Evolutionary conservation across 2,797 vertebrate species (phyloP), one percentile per base, ranked within the genome.

Genomic region (Molothrus aeneus): DNA sequence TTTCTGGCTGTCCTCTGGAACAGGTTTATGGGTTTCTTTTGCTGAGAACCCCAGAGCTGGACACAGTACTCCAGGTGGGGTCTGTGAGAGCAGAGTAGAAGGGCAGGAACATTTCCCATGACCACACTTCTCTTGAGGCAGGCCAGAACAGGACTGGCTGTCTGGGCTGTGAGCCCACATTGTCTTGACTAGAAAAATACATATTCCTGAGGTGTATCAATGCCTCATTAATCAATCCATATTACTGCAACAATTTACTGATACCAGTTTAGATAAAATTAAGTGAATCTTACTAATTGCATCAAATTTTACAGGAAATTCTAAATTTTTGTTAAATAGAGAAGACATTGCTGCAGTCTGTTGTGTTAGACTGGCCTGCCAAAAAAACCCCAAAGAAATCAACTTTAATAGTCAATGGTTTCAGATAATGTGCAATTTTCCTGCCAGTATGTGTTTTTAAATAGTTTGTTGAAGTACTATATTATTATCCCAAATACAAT

Each of bases 21-120:
- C 6, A 80, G 10, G 13, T 85, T 56, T 7, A 2, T 17, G 11
- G 54, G 45, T 19, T 61, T 59, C 10, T 29, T 32, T 11, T 21
- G 3, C 13, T 71, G 57, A 47, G n/a, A 12, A 28, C 2, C 8
- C 25, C 51, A 70, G 29, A 66, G 19, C 7, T 47, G 57, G 7
- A 43, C 4, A 2, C 10, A 43, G 24, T 1, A 28, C 17, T 45
- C 11, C 28, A 54, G 17, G 10, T 63, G 24, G 11, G 16, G 3
- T 53, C 32, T 2, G 1, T 5, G 4, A 74, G 48, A 68, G 40
- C 15, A 11, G 11, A 11, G 11, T 0, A 47, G 38, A 54, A 21
- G 25, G 31, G 14, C 13, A 92, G 31, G 54, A 71, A 13, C 25
- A 6, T 6, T 17, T 79, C 42, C 32, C 8, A 48, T 0, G 0